phyloP scores from a whole-genome alignment of 2,888 invertebrate species.

The Punctoribates punctum region DNA sequence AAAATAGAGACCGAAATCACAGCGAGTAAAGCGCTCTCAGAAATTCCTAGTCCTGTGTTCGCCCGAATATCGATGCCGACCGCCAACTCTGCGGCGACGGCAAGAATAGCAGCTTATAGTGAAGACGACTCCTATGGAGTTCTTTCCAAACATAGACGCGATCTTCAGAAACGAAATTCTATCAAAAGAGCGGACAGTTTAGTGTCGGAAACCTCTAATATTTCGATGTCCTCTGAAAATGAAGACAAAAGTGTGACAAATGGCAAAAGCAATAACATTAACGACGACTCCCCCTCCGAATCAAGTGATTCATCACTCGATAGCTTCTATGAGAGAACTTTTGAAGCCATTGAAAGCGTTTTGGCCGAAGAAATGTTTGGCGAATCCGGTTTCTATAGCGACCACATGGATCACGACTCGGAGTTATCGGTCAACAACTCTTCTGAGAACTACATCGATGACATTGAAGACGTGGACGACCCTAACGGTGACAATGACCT shows the following conservation, averaged over 20 bases:
- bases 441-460: not conserved
- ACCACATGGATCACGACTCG: conserved; percentile 60
- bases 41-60: conserved; percentile 40
- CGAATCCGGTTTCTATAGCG: conserved; percentile 66
- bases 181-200: conserved; percentile 54
- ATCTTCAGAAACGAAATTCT: conserved; percentile 60
- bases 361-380: conserved; percentile 67
- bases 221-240: conserved; percentile 58
- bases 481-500: not conserved
- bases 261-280: conserved; percentile 29
- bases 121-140: conserved; percentile 69
- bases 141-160: conserved; percentile 41
- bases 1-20: conserved; percentile 50
- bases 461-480: not conserved
- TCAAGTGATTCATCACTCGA: conserved; percentile 59
- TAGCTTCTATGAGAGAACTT: conserved; percentile 71
- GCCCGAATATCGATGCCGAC: conserved; percentile 44
- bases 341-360: conserved; percentile 69
- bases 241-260: conserved; percentile 49
- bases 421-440: conserved; percentile 40
- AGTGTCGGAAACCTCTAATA: conserved; percentile 59
- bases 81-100: conserved; percentile 61
- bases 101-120: conserved; percentile 67
- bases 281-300: conserved; percentile 50
- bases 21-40: conserved; percentile 36